Percentiles rank a stretch among this genome's conserved stretches.
Conservation (phyloP, 1,140 invertebrate genomes). For the Ceratoteleas bidentatus region DNA sequence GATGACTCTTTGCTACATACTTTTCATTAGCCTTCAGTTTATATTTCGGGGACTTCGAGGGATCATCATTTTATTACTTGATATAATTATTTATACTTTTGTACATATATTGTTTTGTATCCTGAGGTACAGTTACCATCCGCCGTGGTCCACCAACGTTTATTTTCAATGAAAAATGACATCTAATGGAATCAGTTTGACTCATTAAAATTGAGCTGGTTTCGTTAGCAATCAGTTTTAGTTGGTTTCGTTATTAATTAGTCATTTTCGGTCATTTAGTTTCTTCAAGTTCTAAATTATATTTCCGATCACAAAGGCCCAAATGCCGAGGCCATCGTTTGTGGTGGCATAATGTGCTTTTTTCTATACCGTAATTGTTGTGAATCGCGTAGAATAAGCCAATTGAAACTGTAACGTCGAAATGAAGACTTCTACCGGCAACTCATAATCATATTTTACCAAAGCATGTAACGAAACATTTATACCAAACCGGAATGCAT, state of each 20-base stretch:
- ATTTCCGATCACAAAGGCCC: slow-evolving; percentile 50
- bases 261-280: slow-evolving; percentile 7
- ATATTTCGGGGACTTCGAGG: too few relatives aligned
- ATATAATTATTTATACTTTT: too few relatives aligned
- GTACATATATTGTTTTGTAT: too few relatives aligned
- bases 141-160: too few relatives aligned
- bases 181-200: neutral
- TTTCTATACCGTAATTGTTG: slow-evolving; percentile 63
- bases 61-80: too few relatives aligned
- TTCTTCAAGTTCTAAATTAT: slow-evolving; percentile 53
- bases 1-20: too few relatives aligned
- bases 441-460: slow-evolving; percentile 66
- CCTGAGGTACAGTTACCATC: too few relatives aligned
- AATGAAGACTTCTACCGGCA: slow-evolving; percentile 53
- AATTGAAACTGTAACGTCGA: slow-evolving; percentile 61
- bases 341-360: slow-evolving; percentile 34
- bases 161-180: too few relatives aligned
- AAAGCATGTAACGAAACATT: slow-evolving; percentile 65
- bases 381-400: slow-evolving; percentile 62
- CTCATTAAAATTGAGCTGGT: neutral
- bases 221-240: too few relatives aligned
- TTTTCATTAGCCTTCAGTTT: too few relatives aligned
- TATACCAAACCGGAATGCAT: slow-evolving; percentile 62
- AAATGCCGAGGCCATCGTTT: slow-evolving; percentile 43
- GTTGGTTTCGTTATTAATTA: too few relatives aligned